Conservation (phyloP, 2,797 vertebrate genomes). For the Cyclopterus lumpus region DNA sequence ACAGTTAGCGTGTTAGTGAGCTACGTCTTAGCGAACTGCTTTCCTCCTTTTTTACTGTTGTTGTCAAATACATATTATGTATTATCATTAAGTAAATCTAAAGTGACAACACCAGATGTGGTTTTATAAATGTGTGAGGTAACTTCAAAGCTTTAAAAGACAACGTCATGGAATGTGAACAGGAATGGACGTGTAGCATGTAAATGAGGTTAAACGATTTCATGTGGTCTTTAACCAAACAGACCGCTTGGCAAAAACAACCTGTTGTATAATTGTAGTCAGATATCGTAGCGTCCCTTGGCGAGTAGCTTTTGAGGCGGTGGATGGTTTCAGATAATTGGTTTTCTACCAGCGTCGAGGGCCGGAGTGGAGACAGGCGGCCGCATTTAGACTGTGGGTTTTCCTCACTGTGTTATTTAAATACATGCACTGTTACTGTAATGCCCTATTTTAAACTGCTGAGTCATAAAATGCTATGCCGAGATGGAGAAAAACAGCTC, state of each 20-base stretch:
- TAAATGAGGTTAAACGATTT: constrained; percentile 4
- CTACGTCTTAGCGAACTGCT: neutral
- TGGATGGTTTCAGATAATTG: constrained; percentile 35
- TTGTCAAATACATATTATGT: neutral
- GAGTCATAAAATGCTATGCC: constrained; percentile 55
- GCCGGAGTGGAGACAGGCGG: constrained; percentile 53
- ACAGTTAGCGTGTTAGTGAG: neutral
- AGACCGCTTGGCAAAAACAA: constrained; percentile 22
- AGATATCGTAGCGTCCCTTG: constrained; percentile 13
- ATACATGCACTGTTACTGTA: constrained; percentile 53
- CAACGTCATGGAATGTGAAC: constrained; percentile 2
- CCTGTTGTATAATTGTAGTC: constrained; percentile 24
- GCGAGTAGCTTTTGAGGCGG: constrained; percentile 27
- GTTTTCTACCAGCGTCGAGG: constrained; percentile 46
- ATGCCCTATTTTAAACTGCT: constrained; percentile 75
- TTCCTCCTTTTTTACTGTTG: neutral
- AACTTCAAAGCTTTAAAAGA: neutral
- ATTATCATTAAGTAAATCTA: neutral
- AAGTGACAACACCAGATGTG: neutral
- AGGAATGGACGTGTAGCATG: constrained; percentile 3
- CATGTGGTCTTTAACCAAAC: constrained; percentile 10
- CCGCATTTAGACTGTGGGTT: constrained; percentile 67
- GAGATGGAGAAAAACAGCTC: constrained; percentile 37
- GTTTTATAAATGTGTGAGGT: neutral
- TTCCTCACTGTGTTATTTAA: constrained; percentile 65